A percentile compares a stretch with the other conserved stretches of the same genome.
Evolutionary conservation across 2,797 vertebrate genomes (phyloP).

Genomic region (Bucorvus abyssinicus): DNA sequence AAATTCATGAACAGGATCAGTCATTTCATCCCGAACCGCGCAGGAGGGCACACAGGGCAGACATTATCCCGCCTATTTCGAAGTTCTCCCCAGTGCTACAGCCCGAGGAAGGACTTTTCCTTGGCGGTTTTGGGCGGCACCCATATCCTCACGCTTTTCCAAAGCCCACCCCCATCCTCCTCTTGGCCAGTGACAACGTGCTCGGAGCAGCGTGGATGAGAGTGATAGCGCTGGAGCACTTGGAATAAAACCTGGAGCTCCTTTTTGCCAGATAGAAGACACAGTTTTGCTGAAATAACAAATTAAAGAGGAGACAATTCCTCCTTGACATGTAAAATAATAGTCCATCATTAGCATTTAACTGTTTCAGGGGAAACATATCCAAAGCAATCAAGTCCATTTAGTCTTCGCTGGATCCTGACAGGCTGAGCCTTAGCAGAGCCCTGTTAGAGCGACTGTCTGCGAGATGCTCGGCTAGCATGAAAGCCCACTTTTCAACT

Average conservation of each 20-base stretch:
- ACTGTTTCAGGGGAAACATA: neutral
- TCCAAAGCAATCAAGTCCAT: neutral
- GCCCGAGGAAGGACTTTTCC: neutral
- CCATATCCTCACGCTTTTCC: neutral
- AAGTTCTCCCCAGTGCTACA: neutral
- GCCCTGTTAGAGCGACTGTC: neutral
- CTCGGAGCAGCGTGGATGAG: neutral
- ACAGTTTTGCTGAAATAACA: neutral
- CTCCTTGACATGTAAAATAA: neutral
- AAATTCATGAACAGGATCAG: neutral
- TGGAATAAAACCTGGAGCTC: neutral
- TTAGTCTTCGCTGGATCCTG: neutral
- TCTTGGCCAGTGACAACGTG: neutral
- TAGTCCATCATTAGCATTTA: neutral
- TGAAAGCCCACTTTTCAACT: neutral
- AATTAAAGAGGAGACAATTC: neutral
- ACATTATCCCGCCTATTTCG: rapidly evolving
- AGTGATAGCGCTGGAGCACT: neutral
- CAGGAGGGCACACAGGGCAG: neutral
- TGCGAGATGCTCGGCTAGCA: constrained; percentile 17
- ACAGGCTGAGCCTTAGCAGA: neutral
- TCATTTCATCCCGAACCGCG: neutral
- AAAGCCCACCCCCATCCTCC: neutral
- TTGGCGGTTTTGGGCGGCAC: neutral
- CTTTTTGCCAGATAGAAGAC: neutral